Base-by-base conservation (phyloP, 1,140 invertebrate species). In the Tenebrio molitor region DNA sequence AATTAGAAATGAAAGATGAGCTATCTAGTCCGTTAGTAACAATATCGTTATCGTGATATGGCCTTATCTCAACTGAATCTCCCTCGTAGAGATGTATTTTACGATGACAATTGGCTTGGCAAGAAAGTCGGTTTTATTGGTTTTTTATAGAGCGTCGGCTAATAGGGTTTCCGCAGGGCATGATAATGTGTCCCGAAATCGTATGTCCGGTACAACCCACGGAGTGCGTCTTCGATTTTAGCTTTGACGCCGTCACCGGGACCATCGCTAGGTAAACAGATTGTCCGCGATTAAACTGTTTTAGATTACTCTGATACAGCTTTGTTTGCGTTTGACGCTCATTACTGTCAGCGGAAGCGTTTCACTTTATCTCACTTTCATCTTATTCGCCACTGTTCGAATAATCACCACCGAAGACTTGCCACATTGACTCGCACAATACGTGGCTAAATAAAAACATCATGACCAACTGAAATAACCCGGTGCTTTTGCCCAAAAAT, bases 51-150 rank as follows among this genome's bases (percentile, higher is more conserved):
- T 58, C 50, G 23, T 29, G 23, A 29, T 25, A 58, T 58, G 23
- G 23, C 10, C 19, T 15, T 58, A 58, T 58, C 50, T 58, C 23
- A 58, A 58, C 21, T 14, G 23, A 58, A 58, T 58, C 23, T 19
- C 23, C 50, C 50, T 58, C 50, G 50, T 19, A 8, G 50, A 58
- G 50, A 58, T 58, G 23, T 58, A 58, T 58, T 58, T 58, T 58
- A 58, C 12, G 50, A 58, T 58, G 21, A 58, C 50, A 58, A 58
- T 58, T 58, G 50, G 50, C 50, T 58, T 58, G 50, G 50, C 50
- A 58, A 46, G 50, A 33, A 58, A 58, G 3, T 29, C 50, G 16
- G 12, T 29, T 58, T 58, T 58, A 58, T 58, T 58, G 50, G 50
- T 58, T 58, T 58, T 58, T 58, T 58, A 58, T 58, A 58, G 50